Evolutionary conservation across 2,113 vertebrate genomes (phyloP).

Genomic region (Aythya baeri): DNA sequence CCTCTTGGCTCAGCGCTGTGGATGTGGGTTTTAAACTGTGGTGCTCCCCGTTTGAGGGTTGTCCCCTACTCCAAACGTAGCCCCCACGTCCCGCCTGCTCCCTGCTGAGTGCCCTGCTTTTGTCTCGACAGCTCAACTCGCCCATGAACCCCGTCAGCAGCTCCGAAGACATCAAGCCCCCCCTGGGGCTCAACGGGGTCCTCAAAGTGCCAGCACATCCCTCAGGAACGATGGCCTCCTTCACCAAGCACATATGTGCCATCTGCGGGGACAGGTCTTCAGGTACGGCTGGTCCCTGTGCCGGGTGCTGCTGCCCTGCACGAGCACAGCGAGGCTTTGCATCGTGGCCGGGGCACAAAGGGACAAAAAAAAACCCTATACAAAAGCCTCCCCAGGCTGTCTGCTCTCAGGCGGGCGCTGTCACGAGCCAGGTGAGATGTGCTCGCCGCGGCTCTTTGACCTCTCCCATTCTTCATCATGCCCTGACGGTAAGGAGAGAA

Average conservation of each 20-base stretch:
- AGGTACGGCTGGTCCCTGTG: constrained; percentile 75
- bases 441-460: not conserved
- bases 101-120: not conserved
- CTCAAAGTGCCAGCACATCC: constrained; percentile 96
- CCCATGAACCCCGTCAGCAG: constrained; percentile 97
- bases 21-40: not conserved
- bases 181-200: constrained; percentile 94
- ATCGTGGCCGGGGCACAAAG: accelerated
- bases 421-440: not conserved
- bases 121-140: constrained; percentile 87
- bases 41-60: not conserved
- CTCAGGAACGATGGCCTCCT: constrained; percentile 87
- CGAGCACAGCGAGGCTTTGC: not conserved
- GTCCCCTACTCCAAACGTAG: not conserved
- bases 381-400: not conserved
- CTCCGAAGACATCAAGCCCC: constrained; percentile 97
- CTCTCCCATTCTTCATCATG: not conserved
- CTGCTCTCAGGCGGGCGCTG: not conserved
- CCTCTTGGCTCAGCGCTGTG: not conserved
- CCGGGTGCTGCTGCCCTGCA: accelerated
- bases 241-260: constrained; percentile 99
- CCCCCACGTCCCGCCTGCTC: too few species aligned
- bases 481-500: not conserved
- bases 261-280: constrained; percentile 99
- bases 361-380: not conserved